Conservation (phyloP, 2,888 invertebrate genomes). For the Pollenia labialis region DNA sequence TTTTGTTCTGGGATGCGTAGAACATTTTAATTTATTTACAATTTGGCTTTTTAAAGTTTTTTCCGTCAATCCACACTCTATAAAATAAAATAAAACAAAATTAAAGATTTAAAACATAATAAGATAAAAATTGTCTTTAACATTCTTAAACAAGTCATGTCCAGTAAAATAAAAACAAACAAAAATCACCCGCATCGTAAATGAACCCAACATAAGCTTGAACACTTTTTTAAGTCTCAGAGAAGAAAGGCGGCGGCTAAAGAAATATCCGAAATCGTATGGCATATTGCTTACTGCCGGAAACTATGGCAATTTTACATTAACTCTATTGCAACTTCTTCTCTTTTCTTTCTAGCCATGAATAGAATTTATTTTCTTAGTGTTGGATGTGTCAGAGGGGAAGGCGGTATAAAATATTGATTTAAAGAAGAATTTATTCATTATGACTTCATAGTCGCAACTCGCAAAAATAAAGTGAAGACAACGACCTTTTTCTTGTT, state of each 20-base stretch:
- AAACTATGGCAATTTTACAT: conserved; percentile 3
- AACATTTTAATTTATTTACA: conserved; percentile 67
- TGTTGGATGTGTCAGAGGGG: no score
- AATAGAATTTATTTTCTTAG: no score
- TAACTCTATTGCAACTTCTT: background rate
- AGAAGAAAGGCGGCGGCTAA: conserved; percentile 22
- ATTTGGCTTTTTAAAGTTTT: conserved; percentile 16
- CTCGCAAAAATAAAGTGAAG: conserved; percentile 5
- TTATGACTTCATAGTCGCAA: conserved; percentile 5
- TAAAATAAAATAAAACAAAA: conserved; percentile 31
- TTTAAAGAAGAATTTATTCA: background rate
- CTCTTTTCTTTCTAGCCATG: background rate
- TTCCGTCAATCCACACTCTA: background rate
- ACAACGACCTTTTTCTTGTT: conserved; percentile 42
- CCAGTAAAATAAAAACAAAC: background rate
- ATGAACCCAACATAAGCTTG: background rate
- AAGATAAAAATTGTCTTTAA: conserved; percentile 29
- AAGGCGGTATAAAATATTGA: background rate
- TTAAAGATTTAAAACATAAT: conserved; percentile 39
- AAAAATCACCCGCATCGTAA: conserved; percentile 62
- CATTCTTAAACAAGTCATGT: conserved; percentile 49
- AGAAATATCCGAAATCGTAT: background rate
- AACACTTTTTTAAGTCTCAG: background rate
- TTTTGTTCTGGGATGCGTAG: conserved; percentile 58
- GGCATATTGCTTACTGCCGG: background rate